Percentiles rank a stretch among this genome's conserved stretches.
phyloP scores from a whole-genome alignment of 2,113 vertebrate genomes.

The Halichoerus grypus region DNA sequence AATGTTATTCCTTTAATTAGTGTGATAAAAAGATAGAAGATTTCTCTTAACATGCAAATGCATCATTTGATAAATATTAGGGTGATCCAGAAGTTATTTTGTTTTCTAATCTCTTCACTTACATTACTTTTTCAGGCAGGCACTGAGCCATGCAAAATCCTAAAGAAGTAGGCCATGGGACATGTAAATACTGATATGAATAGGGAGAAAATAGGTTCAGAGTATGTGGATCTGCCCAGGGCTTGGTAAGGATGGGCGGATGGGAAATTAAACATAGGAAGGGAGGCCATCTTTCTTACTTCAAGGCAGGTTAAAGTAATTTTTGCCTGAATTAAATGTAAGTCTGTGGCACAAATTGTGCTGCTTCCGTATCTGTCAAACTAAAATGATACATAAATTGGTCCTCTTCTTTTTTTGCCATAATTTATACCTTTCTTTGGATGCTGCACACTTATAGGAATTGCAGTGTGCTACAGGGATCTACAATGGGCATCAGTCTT shows the following conservation, averaged over 20 bases:
- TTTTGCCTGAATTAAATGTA: constrained; percentile 42
- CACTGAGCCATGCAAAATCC: neutral
- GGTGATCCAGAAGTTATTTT: neutral
- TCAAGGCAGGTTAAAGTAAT: neutral
- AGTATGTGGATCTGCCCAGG: neutral
- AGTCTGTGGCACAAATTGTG: neutral
- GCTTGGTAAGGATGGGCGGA: neutral
- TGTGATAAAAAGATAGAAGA: neutral
- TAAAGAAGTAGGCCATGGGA: neutral
- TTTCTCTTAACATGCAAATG: neutral
- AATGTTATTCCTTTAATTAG: neutral
- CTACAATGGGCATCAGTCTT: neutral
- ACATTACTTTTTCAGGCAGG: neutral
- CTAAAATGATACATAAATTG: neutral
- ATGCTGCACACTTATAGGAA: neutral
- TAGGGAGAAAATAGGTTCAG: neutral
- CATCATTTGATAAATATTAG: neutral
- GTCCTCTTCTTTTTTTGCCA: neutral
- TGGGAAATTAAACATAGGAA: neutral
- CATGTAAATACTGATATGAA: constrained; percentile 12
- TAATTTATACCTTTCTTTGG: neutral
- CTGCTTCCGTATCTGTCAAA: neutral
- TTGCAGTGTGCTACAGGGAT: neutral
- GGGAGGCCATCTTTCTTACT: neutral
- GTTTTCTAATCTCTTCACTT: neutral